phyloP scores from a whole-genome alignment of 2,797 vertebrate genomes.

The Astyanax mexicanus region DNA sequence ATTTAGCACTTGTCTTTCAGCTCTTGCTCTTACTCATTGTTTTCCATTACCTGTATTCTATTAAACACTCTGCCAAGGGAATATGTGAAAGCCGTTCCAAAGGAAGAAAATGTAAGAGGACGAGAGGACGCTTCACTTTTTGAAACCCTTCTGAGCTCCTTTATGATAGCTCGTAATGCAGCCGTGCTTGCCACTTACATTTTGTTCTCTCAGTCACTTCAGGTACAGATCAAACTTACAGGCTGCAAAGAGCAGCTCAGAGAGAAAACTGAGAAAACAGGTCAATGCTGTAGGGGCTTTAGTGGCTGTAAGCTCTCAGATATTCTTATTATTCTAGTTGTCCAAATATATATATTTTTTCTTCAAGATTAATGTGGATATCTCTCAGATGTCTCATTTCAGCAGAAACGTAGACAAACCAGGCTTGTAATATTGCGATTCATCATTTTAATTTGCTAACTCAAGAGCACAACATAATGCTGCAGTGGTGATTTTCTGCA shows the following conservation, averaged over 20 bases:
- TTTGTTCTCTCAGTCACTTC: neutral
- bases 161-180: constrained; percentile 2
- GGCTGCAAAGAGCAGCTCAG: neutral
- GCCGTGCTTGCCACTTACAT: neutral
- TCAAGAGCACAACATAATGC: constrained; percentile 41
- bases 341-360: constrained; percentile 22
- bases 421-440: constrained; percentile 38
- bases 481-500: constrained; percentile 43
- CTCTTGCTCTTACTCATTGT: constrained; percentile 29
- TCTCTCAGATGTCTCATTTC: constrained; percentile 49
- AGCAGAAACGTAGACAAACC: constrained; percentile 49
- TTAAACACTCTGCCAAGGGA: constrained; percentile 42
- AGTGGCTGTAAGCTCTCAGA: constrained; percentile 2
- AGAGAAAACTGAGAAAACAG: constrained; percentile 11
- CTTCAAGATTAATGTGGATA: constrained; percentile 44
- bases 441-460: constrained; percentile 55
- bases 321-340: constrained; percentile 6
- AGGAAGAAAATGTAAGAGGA: constrained; percentile 11
- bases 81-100: constrained; percentile 28
- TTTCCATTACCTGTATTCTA: constrained; percentile 51
- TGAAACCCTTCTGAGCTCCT: constrained; percentile 19
- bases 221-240: neutral
- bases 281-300: no score
- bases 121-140: neutral
- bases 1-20: constrained; percentile 1